A percentile compares a stretch with the other conserved stretches of the same genome.
These are phyloP conservation scores for Orthosia cruda DNA, from an alignment of 2,888 invertebrate species.

Conservation along the genomic window DNA sequence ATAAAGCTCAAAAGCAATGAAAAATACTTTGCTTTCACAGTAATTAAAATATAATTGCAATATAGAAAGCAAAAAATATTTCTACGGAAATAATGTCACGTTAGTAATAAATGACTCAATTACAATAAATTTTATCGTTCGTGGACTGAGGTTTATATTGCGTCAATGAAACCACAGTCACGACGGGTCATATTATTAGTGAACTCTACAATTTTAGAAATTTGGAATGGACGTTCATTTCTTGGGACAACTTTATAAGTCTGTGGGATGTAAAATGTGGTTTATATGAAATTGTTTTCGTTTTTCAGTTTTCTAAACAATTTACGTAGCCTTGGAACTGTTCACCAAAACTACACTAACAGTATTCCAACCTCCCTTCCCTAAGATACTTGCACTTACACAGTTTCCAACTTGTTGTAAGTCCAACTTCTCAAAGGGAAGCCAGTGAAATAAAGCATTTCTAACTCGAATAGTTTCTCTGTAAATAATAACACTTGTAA, in stretches of 20 bases:
- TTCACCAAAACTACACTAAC: background rate
- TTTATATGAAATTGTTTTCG: background rate
- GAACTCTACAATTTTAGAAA: background rate
- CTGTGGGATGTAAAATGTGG: background rate
- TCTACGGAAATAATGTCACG: constrained; percentile 14
- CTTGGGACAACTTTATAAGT: background rate
- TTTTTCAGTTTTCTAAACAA: background rate
- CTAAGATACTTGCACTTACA: constrained; percentile 44
- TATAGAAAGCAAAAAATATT: background rate
- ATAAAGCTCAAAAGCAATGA: constrained; percentile 10
- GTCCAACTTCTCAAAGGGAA: constrained; percentile 35
- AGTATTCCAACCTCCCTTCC: constrained; percentile 10
- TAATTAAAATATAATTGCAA: constrained; percentile 8
- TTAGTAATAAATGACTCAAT: constrained; percentile 26
- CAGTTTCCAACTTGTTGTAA: constrained; percentile 30
- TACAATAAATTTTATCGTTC: constrained; percentile 35
- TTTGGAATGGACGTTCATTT: background rate
- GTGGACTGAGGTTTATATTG: constrained; percentile 25
- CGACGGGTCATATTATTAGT: background rate
- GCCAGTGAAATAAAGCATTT: constrained; percentile 46
- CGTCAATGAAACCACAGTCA: constrained; percentile 41
- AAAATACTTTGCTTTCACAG: constrained; percentile 1
- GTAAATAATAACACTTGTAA: constrained; percentile 60
- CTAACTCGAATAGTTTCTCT: constrained; percentile 42
- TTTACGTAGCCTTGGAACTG: background rate